Evolutionary conservation across 1,140 invertebrate species (phyloP).

Genomic region (Dreissena rostriformis): DNA sequence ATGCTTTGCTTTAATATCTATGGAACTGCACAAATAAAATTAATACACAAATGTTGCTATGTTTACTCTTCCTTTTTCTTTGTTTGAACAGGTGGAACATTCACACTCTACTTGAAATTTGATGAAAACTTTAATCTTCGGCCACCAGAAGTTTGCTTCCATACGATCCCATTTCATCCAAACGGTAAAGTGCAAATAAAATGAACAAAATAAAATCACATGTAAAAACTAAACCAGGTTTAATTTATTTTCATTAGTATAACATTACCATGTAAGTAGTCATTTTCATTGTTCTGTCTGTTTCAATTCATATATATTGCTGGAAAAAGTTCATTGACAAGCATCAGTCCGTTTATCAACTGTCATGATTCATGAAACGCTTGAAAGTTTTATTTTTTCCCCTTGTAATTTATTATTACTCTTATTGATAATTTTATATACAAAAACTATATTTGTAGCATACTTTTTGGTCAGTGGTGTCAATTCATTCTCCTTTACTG

Average conservation of each 20-base stretch:
- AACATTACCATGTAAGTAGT: no score
- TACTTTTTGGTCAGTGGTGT: no score
- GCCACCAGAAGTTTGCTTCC: constrained; percentile 77
- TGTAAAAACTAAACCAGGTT: neutral
- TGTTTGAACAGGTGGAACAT: constrained; percentile 73
- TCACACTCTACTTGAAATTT: constrained; percentile 78
- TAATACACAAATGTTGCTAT: neutral
- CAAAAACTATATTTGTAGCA: no score
- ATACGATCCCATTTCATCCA: constrained; percentile 80
- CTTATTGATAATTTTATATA: no score
- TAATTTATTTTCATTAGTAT: no score
- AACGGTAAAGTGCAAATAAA: constrained; percentile 72
- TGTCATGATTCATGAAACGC: no score
- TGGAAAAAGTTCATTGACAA: neutral
- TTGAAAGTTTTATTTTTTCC: no score
- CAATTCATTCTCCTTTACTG: no score
- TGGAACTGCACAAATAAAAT: neutral
- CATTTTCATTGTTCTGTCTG: no score
- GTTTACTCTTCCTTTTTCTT: neutral
- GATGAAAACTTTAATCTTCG: constrained; percentile 76
- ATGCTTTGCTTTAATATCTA: neutral
- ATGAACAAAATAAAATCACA: neutral
- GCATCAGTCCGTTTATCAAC: neutral
- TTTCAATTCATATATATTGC: neutral
- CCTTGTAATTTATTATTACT: no score